phyloP scores from a whole-genome alignment of 1,140 invertebrate species.

The Seison nebaliae region DNA sequence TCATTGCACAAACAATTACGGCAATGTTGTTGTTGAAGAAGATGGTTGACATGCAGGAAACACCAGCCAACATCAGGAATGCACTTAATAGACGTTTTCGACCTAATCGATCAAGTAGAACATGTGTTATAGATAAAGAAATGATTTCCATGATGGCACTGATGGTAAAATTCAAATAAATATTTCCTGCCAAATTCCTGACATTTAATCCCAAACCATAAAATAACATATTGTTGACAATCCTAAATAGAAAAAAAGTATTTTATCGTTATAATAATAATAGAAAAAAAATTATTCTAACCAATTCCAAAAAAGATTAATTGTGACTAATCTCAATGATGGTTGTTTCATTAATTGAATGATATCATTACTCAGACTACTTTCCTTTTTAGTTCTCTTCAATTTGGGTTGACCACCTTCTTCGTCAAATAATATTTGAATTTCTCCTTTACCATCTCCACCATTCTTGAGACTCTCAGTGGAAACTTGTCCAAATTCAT shows the following conservation, averaged over 20 bases:
- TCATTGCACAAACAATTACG: conserved; percentile 14
- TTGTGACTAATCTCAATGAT: too few species aligned
- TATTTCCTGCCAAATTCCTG: conserved; percentile 4
- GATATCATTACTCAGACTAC: too few species aligned
- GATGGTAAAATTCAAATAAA: conserved; percentile 5
- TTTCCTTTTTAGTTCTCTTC: too few species aligned
- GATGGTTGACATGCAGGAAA: conserved; percentile 3
- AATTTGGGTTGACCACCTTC: too few species aligned
- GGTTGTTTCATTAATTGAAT: too few species aligned
- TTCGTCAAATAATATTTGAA: too few species aligned
- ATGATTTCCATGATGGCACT: conserved; percentile 5
- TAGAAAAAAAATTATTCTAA: too few species aligned
- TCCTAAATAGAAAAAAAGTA: conserved; percentile 8
- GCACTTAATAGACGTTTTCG: conserved; percentile 3
- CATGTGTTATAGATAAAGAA: conserved; percentile 2
- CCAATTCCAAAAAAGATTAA: too few species aligned
- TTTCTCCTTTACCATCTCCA: too few species aligned
- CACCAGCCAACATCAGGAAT: conserved; percentile 2
- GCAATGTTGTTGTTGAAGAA: conserved; percentile 6
- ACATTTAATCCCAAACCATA: conserved; percentile 9
- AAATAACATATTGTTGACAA: conserved; percentile 9
- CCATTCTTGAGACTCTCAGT: too few species aligned
- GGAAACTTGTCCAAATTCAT: too few species aligned
- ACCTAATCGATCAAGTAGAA: conserved; percentile 3
- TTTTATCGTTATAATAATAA: too few species aligned